Evolutionary conservation across 2,888 invertebrate species (phyloP).

Genomic region (Cantharis rustica): DNA sequence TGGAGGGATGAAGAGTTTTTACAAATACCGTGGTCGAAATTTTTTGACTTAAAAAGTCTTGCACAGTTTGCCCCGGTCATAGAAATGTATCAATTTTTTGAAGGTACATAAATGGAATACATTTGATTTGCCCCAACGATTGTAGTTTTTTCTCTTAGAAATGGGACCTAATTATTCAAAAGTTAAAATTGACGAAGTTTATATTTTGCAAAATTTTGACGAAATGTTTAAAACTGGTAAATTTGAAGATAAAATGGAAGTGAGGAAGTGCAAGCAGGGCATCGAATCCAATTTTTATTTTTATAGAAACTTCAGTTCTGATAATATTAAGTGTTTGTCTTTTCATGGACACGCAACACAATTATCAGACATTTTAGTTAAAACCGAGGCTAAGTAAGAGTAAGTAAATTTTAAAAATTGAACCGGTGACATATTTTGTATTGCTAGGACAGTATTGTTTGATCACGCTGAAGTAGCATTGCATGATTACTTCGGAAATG

Average conservation of each 20-base stretch:
- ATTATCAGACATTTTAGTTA: slow-evolving; percentile 64
- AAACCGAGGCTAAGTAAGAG: slow-evolving; percentile 55
- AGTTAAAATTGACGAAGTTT: slow-evolving; percentile 72
- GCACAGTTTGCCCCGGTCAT: slow-evolving; percentile 80
- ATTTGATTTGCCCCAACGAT: not conserved
- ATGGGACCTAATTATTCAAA: slow-evolving; percentile 51
- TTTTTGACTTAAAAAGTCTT: slow-evolving; percentile 84
- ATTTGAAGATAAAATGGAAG: slow-evolving; percentile 83
- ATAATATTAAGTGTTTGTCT: slow-evolving; percentile 74
- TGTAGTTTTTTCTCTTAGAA: slow-evolving; percentile 48
- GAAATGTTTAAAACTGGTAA: slow-evolving; percentile 81
- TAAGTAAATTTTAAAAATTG: not conserved
- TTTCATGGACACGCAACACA: slow-evolving; percentile 79
- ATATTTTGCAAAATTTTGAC: slow-evolving; percentile 82
- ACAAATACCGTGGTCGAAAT: slow-evolving; percentile 77
- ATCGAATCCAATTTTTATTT: slow-evolving; percentile 68
- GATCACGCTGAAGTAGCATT: slow-evolving; percentile 85
- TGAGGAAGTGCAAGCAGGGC: slow-evolving; percentile 59
- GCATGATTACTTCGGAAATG: slow-evolving; percentile 85
- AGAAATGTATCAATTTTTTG: slow-evolving; percentile 82
- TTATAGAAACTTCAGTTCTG: slow-evolving; percentile 69
- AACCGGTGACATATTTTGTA: slow-evolving; percentile 38
- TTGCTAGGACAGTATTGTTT: slow-evolving; percentile 66
- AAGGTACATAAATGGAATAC: slow-evolving; percentile 57
- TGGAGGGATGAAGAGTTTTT: slow-evolving; percentile 71